These are phyloP conservation scores for Andrena flavipes DNA, from an alignment of 2,888 invertebrate genomes.

Conservation along the genomic window DNA sequence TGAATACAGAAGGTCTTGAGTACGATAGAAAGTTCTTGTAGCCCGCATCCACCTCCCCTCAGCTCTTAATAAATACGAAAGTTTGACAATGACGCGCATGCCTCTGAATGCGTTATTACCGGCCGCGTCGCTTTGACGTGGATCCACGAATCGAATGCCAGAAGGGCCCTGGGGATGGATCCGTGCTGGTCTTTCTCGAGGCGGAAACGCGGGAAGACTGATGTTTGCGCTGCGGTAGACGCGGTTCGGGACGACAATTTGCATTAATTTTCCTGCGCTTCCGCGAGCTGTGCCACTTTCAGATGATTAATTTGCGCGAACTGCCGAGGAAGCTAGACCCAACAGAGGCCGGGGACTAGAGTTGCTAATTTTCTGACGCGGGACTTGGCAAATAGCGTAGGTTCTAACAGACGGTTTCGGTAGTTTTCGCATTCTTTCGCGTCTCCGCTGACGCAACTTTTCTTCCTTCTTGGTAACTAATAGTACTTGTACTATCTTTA, in stretches of 20 bases:
- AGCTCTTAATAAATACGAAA: constrained; percentile 41
- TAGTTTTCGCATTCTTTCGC: not conserved
- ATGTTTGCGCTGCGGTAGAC: constrained; percentile 5
- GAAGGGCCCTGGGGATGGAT: not conserved
- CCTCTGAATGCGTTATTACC: constrained; percentile 29
- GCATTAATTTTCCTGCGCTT: constrained; percentile 37
- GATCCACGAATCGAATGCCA: not conserved
- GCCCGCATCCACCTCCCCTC: constrained; percentile 11
- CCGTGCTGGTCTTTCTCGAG: not conserved
- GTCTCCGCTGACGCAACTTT: no score
- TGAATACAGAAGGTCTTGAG: constrained; percentile 40
- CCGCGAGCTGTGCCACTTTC: constrained; percentile 11
- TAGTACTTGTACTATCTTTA: no score
- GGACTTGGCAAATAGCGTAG: not conserved
- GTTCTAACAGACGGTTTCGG: not conserved
- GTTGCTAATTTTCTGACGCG: constrained; percentile 10
- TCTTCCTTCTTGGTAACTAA: no score
- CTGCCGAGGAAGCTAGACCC: not conserved
- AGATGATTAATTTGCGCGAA: constrained; percentile 25
- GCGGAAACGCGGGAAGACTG: not conserved
- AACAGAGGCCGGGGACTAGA: not conserved
- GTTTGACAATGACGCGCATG: constrained; percentile 39
- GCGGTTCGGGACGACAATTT: constrained; percentile 28
- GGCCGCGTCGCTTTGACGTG: not conserved
- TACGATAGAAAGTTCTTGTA: constrained; percentile 38